These are phyloP conservation scores for Drosophila atripex DNA, from an alignment of 2,888 invertebrate species.

Conservation along the genomic window DNA sequence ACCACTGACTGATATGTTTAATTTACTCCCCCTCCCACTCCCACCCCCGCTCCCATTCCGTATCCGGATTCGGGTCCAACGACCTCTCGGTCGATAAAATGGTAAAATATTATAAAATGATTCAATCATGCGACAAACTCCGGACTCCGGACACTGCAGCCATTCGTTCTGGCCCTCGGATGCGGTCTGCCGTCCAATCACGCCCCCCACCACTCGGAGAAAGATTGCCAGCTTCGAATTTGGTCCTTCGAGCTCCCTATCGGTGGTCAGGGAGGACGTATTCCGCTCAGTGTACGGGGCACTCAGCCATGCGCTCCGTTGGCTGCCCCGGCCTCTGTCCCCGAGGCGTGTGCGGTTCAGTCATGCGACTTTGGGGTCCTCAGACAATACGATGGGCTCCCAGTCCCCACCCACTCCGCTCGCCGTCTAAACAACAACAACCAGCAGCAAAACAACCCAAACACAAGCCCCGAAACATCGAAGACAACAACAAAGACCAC, in stretches of 20 bases:
- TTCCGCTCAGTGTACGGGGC: conserved; percentile 13
- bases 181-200: conserved; percentile 17
- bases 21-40: conserved; percentile 11
- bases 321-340: conserved; percentile 12
- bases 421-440: conserved; percentile 18
- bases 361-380: conserved; percentile 56
- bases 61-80: neutral
- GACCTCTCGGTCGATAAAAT: conserved; percentile 65
- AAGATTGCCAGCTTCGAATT: neutral
- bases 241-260: neutral
- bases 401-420: conserved; percentile 24
- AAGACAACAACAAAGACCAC: conserved; percentile 16
- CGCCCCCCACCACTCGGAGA: neutral
- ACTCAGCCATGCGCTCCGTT: conserved; percentile 16
- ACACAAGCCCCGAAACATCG: neutral
- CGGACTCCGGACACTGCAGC: conserved; percentile 47
- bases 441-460: conserved; percentile 18
- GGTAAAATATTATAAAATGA: conserved; percentile 69
- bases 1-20: conserved; percentile 38
- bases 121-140: conserved; percentile 65
- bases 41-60: neutral
- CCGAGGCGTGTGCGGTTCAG: conserved; percentile 54
- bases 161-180: conserved; percentile 14
- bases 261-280: neutral
- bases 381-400: conserved; percentile 29